These are phyloP conservation scores for Halichoerus grypus DNA, from an alignment of 2,113 vertebrate genomes.

Conservation along the genomic window DNA sequence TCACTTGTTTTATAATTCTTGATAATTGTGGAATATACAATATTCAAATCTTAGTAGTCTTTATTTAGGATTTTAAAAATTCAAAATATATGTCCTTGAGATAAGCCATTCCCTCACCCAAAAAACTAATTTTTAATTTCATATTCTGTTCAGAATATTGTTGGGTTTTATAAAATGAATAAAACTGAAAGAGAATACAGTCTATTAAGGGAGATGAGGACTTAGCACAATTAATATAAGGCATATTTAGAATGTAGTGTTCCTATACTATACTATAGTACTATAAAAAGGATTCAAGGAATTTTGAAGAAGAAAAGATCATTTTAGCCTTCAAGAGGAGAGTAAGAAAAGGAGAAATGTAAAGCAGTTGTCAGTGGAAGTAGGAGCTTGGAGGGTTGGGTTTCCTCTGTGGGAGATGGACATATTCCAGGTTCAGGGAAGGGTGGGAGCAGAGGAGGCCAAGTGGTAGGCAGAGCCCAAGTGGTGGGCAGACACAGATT, in stretches of 20 bases:
- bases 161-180: not conserved
- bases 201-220: conserved; percentile 5
- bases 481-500: not conserved
- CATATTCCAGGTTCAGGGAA: not conserved
- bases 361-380: not conserved
- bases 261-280: not conserved
- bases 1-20: conserved; percentile 35
- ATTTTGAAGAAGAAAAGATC: conserved; percentile 49
- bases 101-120: not conserved
- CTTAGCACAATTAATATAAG: not conserved
- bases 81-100: conserved; percentile 1
- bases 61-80: not conserved
- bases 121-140: not conserved
- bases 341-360: not conserved
- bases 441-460: not conserved
- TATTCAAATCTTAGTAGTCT: not conserved
- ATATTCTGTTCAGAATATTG: not conserved
- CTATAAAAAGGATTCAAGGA: not conserved
- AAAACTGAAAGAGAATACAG: conserved; percentile 42
- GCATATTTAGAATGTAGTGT: not conserved
- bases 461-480: not conserved
- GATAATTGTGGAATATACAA: not conserved
- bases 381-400: not conserved
- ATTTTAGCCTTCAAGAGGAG: not conserved
- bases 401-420: not conserved